Conservation (phyloP, 2,888 invertebrate genomes). For the Dynastes hyllus region DNA sequence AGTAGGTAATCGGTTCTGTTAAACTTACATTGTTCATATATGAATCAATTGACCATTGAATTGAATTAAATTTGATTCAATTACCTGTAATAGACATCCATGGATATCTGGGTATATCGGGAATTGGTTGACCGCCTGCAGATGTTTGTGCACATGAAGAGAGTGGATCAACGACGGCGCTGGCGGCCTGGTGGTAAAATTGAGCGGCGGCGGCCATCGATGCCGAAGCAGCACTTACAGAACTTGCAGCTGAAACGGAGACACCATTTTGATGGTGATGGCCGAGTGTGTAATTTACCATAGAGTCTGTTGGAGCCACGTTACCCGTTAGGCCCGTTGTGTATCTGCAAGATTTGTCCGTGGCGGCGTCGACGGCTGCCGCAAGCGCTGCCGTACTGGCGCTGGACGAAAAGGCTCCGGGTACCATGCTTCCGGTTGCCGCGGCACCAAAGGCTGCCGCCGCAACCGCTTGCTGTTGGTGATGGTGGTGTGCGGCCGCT, state of each 20-base stretch:
- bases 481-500: conserved; percentile 78
- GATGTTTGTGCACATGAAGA: conserved; percentile 83
- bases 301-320: conserved; percentile 81
- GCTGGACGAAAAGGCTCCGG: conserved; percentile 75
- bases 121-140: conserved; percentile 87
- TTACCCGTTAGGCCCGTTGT: conserved; percentile 78
- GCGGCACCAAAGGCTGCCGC: conserved; percentile 79
- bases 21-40: no score
- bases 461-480: conserved; percentile 82
- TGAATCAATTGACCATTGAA: no score
- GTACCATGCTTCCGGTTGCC: conserved; percentile 78
- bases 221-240: conserved; percentile 84
- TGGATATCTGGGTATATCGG: conserved; percentile 94
- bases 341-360: conserved; percentile 89
- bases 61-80: conserved; percentile 61
- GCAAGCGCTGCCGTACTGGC: conserved; percentile 75
- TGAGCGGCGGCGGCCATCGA: conserved; percentile 80
- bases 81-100: conserved; percentile 98
- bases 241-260: conserved; percentile 78
- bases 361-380: conserved; percentile 79
- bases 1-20: no score
- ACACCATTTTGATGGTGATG: conserved; percentile 82
- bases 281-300: conserved; percentile 87
- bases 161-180: conserved; percentile 87
- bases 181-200: conserved; percentile 90